These are phyloP conservation scores for Agelastica alni DNA, from an alignment of 2,888 invertebrate genomes.

Conservation along the genomic window DNA sequence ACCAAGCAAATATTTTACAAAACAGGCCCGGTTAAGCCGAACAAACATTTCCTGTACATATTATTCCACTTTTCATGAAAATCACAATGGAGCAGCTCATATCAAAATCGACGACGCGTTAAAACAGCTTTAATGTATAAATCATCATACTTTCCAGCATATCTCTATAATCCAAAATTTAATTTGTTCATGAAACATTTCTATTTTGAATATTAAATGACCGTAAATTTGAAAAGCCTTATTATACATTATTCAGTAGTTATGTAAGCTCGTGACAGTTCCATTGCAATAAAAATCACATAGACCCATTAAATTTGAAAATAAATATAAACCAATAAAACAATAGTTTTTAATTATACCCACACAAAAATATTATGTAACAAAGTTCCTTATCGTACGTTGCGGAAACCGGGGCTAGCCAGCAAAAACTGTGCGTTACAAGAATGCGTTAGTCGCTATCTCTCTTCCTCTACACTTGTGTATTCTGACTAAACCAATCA, in stretches of 20 bases:
- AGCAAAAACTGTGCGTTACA: too few species aligned
- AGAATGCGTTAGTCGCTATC: too few species aligned
- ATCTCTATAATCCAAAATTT: constrained; percentile 15
- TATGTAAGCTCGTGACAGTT: too few species aligned
- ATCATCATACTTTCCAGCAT: constrained; percentile 14
- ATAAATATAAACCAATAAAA: too few species aligned
- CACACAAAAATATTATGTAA: too few species aligned
- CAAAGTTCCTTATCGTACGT: too few species aligned
- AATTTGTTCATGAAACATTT: constrained; percentile 12
- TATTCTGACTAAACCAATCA: too few species aligned
- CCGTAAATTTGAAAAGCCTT: constrained; percentile 1
- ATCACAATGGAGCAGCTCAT: constrained; percentile 10
- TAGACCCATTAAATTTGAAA: too few species aligned
- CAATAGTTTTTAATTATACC: too few species aligned
- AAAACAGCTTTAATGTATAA: constrained; percentile 18
- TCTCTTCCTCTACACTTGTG: too few species aligned
- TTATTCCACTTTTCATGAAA: constrained; percentile 12
- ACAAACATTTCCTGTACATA: neutral
- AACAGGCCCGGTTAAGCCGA: neutral
- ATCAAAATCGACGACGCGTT: constrained; percentile 16
- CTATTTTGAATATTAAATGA: constrained; percentile 10
- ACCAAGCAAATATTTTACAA: neutral
- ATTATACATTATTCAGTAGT: neutral
- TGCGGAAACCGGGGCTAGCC: too few species aligned
- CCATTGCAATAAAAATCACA: too few species aligned